These are phyloP conservation scores for Tamandua tetradactyla DNA, from an alignment of 2,797 vertebrate species.

Conservation along the genomic window DNA sequence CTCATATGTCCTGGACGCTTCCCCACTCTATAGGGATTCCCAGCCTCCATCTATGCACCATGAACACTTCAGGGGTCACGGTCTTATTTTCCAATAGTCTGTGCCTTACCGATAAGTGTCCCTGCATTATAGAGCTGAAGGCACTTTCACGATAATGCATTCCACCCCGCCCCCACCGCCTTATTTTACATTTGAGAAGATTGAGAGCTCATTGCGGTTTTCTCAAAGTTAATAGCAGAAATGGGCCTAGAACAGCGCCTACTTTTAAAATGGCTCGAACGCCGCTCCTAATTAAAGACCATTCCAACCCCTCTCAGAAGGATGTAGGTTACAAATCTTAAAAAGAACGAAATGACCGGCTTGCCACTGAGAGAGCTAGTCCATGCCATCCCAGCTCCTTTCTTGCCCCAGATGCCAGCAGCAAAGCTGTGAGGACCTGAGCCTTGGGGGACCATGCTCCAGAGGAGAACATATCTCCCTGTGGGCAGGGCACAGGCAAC, in stretches of 20 bases:
- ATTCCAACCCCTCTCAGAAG: neutral
- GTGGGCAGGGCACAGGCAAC: neutral
- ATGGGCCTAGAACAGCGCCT: neutral
- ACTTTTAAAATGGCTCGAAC: neutral
- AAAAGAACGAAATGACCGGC: neutral
- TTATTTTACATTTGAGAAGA: neutral
- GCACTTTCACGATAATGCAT: neutral
- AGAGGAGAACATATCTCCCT: neutral
- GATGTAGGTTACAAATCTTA: neutral
- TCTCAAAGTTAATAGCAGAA: neutral
- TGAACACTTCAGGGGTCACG: neutral
- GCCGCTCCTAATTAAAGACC: neutral
- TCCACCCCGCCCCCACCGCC: neutral
- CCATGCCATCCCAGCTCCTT: neutral
- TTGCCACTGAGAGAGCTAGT: neutral
- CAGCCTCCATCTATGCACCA: neutral
- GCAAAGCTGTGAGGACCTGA: rapidly evolving
- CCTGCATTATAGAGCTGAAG: neutral
- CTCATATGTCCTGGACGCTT: neutral
- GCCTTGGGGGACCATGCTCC: rapidly evolving
- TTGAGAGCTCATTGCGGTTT: neutral
- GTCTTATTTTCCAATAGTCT: neutral
- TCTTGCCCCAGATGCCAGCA: neutral
- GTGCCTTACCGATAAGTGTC: rapidly evolving
- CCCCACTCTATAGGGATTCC: neutral